These are phyloP conservation scores for Rhynchophorus ferrugineus DNA, from an alignment of 1,140 invertebrate genomes.

Conservation along the genomic window DNA sequence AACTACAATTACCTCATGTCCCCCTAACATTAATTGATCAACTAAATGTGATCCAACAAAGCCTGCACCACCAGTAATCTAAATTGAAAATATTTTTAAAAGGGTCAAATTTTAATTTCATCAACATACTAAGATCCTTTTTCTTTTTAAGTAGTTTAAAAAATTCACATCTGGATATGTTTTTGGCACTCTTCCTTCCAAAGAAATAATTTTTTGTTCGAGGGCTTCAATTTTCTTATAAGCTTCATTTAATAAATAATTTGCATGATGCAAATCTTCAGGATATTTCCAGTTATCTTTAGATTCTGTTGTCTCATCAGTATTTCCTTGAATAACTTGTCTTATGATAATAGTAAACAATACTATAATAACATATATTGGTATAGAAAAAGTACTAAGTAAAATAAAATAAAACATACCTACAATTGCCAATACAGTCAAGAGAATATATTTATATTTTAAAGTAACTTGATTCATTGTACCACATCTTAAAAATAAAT, in stretches of 20 bases:
- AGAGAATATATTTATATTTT: slow-evolving; percentile 21
- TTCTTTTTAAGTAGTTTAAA: slow-evolving; percentile 81
- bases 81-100: slow-evolving; percentile 26
- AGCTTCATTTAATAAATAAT: slow-evolving; percentile 27
- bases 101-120: background rate
- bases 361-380: slow-evolving; percentile 12
- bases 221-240: slow-evolving; percentile 51
- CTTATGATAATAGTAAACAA: slow-evolving; percentile 17
- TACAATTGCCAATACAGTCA: slow-evolving; percentile 7
- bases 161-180: slow-evolving; percentile 87
- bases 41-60: slow-evolving; percentile 99
- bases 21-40: slow-evolving; percentile 89
- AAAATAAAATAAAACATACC: slow-evolving; percentile 11
- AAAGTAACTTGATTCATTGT: slow-evolving; percentile 26
- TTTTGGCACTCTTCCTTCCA: slow-evolving; percentile 69
- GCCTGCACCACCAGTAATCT: slow-evolving; percentile 95
- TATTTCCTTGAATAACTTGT: slow-evolving; percentile 2
- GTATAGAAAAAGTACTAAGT: slow-evolving; percentile 4
- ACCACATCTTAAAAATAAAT: slow-evolving; percentile 15
- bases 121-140: slow-evolving; percentile 87
- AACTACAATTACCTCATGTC: slow-evolving; percentile 96
- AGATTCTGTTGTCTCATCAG: background rate
- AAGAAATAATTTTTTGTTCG: slow-evolving; percentile 59
- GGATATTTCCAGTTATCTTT: slow-evolving; percentile 20
- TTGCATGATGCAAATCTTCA: slow-evolving; percentile 26